Evolutionary conservation across 2,888 invertebrate genomes (phyloP).

Genomic region (Baccha elongata): DNA sequence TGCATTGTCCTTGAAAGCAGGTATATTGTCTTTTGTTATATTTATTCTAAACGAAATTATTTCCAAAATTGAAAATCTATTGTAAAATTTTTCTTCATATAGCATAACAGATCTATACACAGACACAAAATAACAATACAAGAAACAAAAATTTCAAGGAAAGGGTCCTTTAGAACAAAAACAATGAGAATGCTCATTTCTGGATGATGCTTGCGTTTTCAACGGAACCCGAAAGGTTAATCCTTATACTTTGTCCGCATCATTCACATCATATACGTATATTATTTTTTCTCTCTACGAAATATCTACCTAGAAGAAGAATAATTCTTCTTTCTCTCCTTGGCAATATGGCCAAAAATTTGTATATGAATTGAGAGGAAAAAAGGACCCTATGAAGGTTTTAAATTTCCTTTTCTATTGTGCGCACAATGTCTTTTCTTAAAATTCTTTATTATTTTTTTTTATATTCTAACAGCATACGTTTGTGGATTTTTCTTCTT

Average conservation of each 20-base stretch:
- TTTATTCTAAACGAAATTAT: slow-evolving; percentile 43
- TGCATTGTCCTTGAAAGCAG: slow-evolving; percentile 64
- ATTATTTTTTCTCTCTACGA: neutral
- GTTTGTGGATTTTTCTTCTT: slow-evolving; percentile 31
- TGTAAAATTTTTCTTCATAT: slow-evolving; percentile 53
- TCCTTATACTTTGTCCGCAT: slow-evolving; percentile 58
- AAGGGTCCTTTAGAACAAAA: slow-evolving; percentile 67
- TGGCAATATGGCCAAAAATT: slow-evolving; percentile 61
- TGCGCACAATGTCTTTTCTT: slow-evolving; percentile 16
- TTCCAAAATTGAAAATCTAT: slow-evolving; percentile 66
- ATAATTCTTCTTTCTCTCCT: slow-evolving; percentile 36
- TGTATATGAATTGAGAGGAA: slow-evolving; percentile 57
- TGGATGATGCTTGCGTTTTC: slow-evolving; percentile 60
- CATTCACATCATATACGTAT: neutral
- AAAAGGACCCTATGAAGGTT: slow-evolving; percentile 56
- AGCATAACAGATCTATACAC: neutral
- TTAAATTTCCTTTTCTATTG: slow-evolving; percentile 72
- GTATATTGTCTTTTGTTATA: slow-evolving; percentile 62
- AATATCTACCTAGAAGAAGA: slow-evolving; percentile 10
- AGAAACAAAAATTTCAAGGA: slow-evolving; percentile 48
- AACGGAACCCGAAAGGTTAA: slow-evolving; percentile 62
- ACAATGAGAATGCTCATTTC: slow-evolving; percentile 65
- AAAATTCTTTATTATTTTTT: neutral
- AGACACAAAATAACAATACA: neutral
- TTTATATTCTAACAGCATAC: slow-evolving; percentile 13